phyloP scores from a whole-genome alignment of 2,113 vertebrate genomes.

The Gopherus evgoodei region DNA sequence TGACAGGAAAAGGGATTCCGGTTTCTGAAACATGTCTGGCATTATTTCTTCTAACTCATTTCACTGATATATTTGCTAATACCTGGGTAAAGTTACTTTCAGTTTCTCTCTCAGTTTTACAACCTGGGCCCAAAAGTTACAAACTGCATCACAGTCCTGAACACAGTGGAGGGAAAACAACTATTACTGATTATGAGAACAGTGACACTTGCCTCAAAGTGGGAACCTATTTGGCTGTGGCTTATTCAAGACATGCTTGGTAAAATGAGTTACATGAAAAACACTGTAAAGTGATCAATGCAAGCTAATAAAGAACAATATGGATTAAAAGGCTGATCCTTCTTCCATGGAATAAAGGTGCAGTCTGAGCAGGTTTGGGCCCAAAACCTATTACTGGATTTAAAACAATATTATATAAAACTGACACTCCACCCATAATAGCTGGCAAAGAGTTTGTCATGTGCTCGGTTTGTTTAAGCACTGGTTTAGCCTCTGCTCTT shows the following conservation, averaged over 20 bases:
- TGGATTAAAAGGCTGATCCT: neutral
- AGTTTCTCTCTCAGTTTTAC: slow-evolving; percentile 2
- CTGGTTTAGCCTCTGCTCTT: neutral
- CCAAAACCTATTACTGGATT: accelerated
- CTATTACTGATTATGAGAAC: neutral
- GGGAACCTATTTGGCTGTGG: neutral
- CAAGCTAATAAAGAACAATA: neutral
- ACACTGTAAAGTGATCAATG: neutral
- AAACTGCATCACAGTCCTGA: neutral
- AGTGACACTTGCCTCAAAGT: neutral
- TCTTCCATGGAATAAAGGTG: accelerated
- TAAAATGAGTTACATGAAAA: neutral
- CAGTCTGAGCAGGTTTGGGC: accelerated
- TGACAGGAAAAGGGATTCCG: slow-evolving; percentile 44
- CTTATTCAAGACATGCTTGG: neutral
- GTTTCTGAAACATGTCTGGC: slow-evolving; percentile 51
- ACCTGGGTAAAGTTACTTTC: slow-evolving; percentile 35
- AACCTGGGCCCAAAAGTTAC: neutral
- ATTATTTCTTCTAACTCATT: slow-evolving; percentile 32
- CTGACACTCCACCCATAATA: neutral
- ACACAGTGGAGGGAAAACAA: neutral
- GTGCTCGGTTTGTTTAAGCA: neutral
- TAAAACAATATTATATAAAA: accelerated
- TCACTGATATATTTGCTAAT: slow-evolving; percentile 63
- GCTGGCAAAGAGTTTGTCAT: no score